phyloP scores from a whole-genome alignment of 2,888 invertebrate species.

The Xylota sylvarum region DNA sequence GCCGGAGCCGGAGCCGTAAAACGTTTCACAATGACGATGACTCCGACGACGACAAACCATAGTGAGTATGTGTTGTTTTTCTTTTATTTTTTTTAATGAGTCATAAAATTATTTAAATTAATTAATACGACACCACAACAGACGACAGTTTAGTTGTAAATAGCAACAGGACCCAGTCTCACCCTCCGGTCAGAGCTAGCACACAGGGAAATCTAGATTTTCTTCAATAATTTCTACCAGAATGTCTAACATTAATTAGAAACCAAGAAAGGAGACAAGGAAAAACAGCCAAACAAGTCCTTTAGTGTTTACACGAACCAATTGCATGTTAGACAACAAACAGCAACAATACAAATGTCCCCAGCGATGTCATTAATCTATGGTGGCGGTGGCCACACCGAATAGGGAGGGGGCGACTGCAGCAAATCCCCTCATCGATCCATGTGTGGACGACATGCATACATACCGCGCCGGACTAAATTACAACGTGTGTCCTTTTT shows the following conservation, averaged over 20 bases:
- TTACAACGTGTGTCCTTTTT: slow-evolving; percentile 38
- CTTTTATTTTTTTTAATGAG: slow-evolving; percentile 50
- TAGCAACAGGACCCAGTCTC: background rate
- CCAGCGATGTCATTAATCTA: slow-evolving; percentile 66
- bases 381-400: background rate
- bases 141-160: background rate
- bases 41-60: background rate
- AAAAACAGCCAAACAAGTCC: slow-evolving; percentile 55
- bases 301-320: slow-evolving; percentile 69
- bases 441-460: slow-evolving; percentile 46
- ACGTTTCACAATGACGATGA: slow-evolving; percentile 25
- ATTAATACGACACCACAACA: slow-evolving; percentile 44
- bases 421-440: slow-evolving; percentile 30
- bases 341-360: slow-evolving; percentile 47
- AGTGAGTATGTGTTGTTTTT: background rate
- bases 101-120: slow-evolving; percentile 70
- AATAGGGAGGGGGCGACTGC: background rate
- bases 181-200: background rate
- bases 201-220: slow-evolving; percentile 13
- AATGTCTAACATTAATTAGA: slow-evolving; percentile 58
- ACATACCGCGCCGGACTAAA: slow-evolving; percentile 20
- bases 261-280: slow-evolving; percentile 22
- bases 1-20: slow-evolving; percentile 26
- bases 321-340: slow-evolving; percentile 70
- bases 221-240: slow-evolving; percentile 47